Conservation (phyloP, 2,113 vertebrate species). For the Columba livia region DNA sequence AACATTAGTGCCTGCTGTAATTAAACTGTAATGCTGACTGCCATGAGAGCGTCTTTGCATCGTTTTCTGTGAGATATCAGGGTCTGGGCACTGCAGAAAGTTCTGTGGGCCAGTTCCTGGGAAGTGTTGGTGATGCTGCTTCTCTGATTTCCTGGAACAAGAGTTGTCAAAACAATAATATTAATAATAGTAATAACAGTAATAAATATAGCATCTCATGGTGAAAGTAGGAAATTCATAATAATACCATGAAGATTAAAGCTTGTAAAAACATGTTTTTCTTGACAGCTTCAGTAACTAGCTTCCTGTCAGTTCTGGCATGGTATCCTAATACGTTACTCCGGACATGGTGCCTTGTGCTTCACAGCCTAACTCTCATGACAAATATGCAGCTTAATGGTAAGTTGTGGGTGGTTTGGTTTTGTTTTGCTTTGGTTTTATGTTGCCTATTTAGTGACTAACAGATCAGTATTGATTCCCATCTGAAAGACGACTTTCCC, state of each 20-base stretch:
- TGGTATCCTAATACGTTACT: conserved; percentile 98
- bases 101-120: not conserved
- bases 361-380: conserved; percentile 98
- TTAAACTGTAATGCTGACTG: not conserved
- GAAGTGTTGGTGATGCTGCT: not conserved
- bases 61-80: not conserved
- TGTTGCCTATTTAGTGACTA: not conserved
- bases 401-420: conserved; percentile 74
- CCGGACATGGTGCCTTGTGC: conserved; percentile 96
- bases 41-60: not conserved
- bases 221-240: not conserved
- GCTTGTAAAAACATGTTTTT: not conserved
- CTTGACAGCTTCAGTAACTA: conserved; percentile 90
- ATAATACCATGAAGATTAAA: not conserved
- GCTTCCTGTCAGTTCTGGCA: conserved; percentile 93
- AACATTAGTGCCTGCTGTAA: not conserved
- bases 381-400: conserved; percentile 94
- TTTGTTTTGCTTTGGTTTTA: not conserved
- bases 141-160: not conserved
- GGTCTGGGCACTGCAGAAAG: not conserved
- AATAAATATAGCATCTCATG: not conserved
- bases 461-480: not conserved
- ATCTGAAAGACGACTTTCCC: not conserved
- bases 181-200: not conserved
- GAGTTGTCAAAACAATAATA: not conserved